phyloP scores from a whole-genome alignment of 2,888 invertebrate genomes.

The Neoscelio sp. region DNA sequence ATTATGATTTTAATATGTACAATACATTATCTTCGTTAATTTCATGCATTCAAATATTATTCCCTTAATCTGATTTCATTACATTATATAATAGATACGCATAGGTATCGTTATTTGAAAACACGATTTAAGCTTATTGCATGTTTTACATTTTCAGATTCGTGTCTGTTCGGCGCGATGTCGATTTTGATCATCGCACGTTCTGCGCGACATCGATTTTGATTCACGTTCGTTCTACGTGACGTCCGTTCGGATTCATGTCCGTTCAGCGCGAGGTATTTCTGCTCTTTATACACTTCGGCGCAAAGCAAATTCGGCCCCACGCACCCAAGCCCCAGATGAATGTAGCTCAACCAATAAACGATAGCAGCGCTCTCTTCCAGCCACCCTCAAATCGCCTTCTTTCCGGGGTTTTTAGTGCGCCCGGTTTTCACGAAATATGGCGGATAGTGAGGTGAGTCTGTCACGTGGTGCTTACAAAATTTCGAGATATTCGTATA shows the following conservation, averaged over 20 bases:
- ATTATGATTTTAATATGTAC: too few species aligned
- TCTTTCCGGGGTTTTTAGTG: slow-evolving; percentile 22
- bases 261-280: neutral
- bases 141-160: too few species aligned
- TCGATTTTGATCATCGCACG: neutral
- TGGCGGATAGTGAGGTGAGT: slow-evolving; percentile 89
- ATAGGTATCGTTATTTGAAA: too few species aligned
- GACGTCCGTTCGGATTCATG: neutral
- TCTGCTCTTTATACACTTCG: too few species aligned
- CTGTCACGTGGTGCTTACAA: slow-evolving; percentile 82
- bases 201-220: neutral
- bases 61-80: too few species aligned
- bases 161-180: neutral
- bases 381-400: neutral
- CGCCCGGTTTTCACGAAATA: slow-evolving; percentile 82
- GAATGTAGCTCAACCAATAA: neutral
- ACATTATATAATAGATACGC: too few species aligned
- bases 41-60: too few species aligned
- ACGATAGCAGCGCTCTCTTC: neutral
- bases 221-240: neutral
- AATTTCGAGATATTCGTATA: slow-evolving; percentile 66
- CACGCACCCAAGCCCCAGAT: neutral
- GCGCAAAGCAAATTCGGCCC: neutral
- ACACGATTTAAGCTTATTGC: too few species aligned
- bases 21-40: too few species aligned